These are phyloP conservation scores for Oceanodroma tethys DNA, from an alignment of 2,113 vertebrate genomes.

Conservation along the genomic window DNA sequence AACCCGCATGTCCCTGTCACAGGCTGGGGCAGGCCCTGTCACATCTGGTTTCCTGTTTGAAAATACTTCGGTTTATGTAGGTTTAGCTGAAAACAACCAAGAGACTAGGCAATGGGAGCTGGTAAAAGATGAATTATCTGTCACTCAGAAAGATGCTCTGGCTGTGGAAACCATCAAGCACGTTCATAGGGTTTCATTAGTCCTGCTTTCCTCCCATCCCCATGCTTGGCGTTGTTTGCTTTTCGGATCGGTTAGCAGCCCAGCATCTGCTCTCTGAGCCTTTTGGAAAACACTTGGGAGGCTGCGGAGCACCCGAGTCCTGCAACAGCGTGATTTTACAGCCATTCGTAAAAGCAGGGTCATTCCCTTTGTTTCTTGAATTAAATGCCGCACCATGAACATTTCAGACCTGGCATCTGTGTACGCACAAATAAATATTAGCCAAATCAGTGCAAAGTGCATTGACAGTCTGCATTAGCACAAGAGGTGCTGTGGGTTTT, in stretches of 20 bases:
- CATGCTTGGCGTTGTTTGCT: not conserved
- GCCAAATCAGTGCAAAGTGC: not conserved
- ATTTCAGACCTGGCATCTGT: not conserved
- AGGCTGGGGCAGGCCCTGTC: conserved; percentile 70
- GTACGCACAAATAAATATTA: not conserved
- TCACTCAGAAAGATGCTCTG: conserved; percentile 68
- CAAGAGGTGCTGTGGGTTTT: not conserved
- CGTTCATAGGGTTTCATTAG: conserved; percentile 55
- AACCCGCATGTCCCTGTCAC: conserved; percentile 70
- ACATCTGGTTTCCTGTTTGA: conserved; percentile 80
- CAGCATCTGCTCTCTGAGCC: conserved; percentile 50
- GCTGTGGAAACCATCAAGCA: conserved; percentile 66
- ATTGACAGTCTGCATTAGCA: not conserved
- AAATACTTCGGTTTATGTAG: conserved; percentile 70
- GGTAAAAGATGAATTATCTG: conserved; percentile 80
- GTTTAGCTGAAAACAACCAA: conserved; percentile 73
- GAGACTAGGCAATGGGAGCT: conserved; percentile 62
- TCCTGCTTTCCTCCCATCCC: not conserved
- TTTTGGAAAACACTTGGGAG: conserved; percentile 31
- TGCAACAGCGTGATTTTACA: not conserved
- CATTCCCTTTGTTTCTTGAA: conserved; percentile 11
- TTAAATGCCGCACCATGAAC: not conserved
- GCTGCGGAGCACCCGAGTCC: not conserved
- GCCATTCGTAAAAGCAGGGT: not conserved
- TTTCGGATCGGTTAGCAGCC: conserved; percentile 48